These are phyloP conservation scores for Notiomystis cincta DNA, from an alignment of 2,113 vertebrate genomes.

Conservation along the genomic window DNA sequence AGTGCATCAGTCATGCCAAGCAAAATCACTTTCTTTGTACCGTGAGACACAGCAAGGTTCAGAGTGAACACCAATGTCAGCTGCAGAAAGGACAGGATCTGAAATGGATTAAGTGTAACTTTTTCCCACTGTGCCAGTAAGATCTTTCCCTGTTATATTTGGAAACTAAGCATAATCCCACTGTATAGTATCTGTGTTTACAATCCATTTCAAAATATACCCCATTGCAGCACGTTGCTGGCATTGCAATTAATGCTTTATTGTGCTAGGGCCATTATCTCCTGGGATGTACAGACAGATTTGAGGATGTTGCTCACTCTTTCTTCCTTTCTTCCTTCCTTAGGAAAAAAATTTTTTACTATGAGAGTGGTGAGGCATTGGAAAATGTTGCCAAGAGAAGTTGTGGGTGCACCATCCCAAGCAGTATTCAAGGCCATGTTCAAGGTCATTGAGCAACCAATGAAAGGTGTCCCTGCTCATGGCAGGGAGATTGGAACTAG, in stretches of 20 bases:
- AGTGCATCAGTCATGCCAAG: background rate
- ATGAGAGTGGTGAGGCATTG: background rate
- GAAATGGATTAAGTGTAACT: background rate
- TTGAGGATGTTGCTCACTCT: background rate
- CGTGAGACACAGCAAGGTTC: background rate
- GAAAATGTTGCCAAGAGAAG: background rate
- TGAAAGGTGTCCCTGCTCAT: background rate
- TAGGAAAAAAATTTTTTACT: background rate
- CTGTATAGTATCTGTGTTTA: background rate
- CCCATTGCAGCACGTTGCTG: background rate
- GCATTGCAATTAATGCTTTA: background rate
- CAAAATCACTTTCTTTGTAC: background rate
- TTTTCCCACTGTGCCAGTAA: background rate
- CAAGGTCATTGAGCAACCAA: background rate
- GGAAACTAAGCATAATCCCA: background rate
- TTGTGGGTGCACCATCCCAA: background rate
- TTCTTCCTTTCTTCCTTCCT: background rate
- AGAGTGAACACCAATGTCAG: background rate
- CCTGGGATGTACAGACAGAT: background rate
- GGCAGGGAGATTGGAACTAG: background rate
- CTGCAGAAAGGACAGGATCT: background rate
- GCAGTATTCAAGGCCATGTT: background rate
- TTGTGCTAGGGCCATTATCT: background rate
- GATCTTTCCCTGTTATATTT: background rate
- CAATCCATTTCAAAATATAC: background rate